A percentile compares a stretch with the other conserved stretches of the same genome.
Conservation (phyloP, 1,140 invertebrate genomes). For the Drosophila paulistorum region DNA sequence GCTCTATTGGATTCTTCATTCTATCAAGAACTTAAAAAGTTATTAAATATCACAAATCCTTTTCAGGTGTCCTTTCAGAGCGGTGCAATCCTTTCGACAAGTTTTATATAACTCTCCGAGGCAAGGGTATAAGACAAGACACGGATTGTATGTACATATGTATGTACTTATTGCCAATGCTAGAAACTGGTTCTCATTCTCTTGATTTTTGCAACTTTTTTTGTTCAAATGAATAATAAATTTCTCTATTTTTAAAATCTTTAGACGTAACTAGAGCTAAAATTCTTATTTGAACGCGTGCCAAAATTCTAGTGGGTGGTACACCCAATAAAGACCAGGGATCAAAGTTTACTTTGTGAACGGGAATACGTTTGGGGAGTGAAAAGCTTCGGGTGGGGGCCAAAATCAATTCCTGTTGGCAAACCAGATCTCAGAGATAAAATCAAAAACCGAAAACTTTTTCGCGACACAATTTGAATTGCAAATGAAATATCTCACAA, state of each 20-base stretch:
- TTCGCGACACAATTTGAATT: background rate
- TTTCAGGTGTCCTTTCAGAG: too few relatives aligned
- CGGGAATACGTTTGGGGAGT: background rate
- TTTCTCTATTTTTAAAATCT: slow-evolving; percentile 41
- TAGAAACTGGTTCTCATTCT: slow-evolving; percentile 38
- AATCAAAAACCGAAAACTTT: background rate
- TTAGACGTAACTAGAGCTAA: slow-evolving; percentile 14
- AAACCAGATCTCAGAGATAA: background rate
- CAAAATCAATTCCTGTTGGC: background rate
- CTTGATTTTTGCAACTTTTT: background rate
- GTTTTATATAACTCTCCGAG: too few relatives aligned
- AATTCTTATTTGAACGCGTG: slow-evolving; percentile 58
- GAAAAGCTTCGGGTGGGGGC: too few relatives aligned
- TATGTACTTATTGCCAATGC: background rate
- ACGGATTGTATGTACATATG: background rate
- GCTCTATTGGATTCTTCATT: too few relatives aligned
- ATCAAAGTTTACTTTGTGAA: slow-evolving; percentile 25
- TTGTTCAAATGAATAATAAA: too few relatives aligned
- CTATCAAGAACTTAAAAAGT: too few relatives aligned
- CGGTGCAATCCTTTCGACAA: too few relatives aligned
- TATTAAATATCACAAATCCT: too few relatives aligned
- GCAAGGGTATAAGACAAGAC: background rate
- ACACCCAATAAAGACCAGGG: background rate
- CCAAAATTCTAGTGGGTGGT: slow-evolving; percentile 44
- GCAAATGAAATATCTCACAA: slow-evolving; percentile 18